Evolutionary conservation across 2,888 invertebrate species (phyloP), one percentile per base, ranked within the genome.

Genomic region (Hydrotaea cyrtoneurina): DNA sequence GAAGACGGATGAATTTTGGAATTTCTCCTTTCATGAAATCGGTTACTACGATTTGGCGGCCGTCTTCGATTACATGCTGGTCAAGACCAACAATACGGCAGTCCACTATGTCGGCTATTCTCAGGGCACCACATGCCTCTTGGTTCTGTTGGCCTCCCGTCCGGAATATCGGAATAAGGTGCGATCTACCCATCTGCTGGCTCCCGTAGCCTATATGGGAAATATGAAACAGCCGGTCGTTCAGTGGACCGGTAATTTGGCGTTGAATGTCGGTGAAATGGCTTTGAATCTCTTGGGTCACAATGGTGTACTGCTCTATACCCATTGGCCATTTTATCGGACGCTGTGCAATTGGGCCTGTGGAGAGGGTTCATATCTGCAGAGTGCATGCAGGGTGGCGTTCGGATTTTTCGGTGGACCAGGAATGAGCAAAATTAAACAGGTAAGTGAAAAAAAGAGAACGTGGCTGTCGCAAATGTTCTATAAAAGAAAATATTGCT

Each of bases 31-130:
- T 93, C 96, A 98, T 89, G 97, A 98, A 91, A 96, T 97, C 93
- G 97, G 96, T 0, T 91, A 95, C 64, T 94, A 96, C 89, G 98
- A 98, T 92, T 89, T 98, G 80, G 97, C 98, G 7, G 96, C 97
- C 0, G 95, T 94, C 83, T 94, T 98, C 74, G 95, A 97, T 90
- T 95, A 96, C 88, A 93, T 95, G 2, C 91, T 88, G 15, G 53
- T 23, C 5, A 55, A 79, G 5, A 86, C 86, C 1, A 76, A 77
- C 13, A 23, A 83, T 11, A 0, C 72, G 0, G 50, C 82, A 0
- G 17, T 87, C 0, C 87, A 88, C n/a, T 98, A 97, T 90, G 93
- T 97, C 43, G 98, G 98, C 0, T 97, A 98, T 91, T 98, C 97
- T 0, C 97, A 98, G 95, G 98, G 97, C 0, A 96, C 96, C 0